Conservation (phyloP, 2,113 vertebrate species). For the Bos javanicus region DNA sequence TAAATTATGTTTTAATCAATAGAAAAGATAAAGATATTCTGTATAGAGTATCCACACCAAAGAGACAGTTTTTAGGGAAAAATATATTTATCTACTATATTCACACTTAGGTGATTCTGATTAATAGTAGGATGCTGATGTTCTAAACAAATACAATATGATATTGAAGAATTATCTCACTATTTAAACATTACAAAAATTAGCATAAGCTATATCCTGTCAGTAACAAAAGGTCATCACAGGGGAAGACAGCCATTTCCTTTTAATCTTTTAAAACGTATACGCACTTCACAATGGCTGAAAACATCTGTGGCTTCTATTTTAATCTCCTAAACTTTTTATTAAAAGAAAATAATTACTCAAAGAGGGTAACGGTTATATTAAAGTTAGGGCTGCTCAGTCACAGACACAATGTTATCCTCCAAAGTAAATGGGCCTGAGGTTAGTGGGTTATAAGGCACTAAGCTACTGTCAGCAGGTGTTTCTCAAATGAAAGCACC, state of each 20-base stretch:
- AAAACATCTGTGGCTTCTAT: neutral
- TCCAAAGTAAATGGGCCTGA: neutral
- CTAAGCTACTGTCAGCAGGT: neutral
- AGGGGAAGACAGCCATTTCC: neutral
- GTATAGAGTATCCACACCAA: neutral
- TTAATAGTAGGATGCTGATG: neutral
- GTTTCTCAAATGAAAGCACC: neutral
- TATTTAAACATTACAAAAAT: neutral
- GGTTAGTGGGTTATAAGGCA: neutral
- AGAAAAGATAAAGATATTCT: conserved; percentile 1
- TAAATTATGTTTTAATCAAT: neutral
- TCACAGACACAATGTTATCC: neutral
- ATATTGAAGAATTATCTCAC: neutral
- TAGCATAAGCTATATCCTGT: neutral
- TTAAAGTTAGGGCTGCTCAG: neutral
- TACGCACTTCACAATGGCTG: neutral
- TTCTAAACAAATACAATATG: neutral
- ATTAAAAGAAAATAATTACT: neutral
- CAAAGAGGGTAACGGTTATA: neutral
- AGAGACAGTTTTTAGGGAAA: conserved; percentile 4
- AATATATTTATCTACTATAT: neutral
- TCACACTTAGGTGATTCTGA: neutral
- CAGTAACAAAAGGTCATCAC: neutral
- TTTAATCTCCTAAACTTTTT: neutral
- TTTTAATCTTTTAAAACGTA: neutral